These are phyloP conservation scores for Sitta europaea DNA, from an alignment of 2,113 vertebrate genomes.

Conservation along the genomic window DNA sequence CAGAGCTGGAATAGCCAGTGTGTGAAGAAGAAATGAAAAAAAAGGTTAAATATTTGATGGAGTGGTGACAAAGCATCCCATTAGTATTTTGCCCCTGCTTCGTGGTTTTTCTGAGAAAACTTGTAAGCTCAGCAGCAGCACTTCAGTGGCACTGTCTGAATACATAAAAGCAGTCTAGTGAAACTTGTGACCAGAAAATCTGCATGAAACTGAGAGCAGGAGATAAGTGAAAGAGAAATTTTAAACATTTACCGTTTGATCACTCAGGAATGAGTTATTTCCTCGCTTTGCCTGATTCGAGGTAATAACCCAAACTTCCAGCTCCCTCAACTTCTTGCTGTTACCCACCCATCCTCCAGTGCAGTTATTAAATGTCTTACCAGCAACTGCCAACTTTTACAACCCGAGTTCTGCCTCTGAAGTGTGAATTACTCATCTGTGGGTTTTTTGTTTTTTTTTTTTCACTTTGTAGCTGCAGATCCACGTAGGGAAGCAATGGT, in stretches of 20 bases:
- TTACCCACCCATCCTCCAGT: neutral
- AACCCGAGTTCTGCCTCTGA: neutral
- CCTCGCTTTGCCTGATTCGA: neutral
- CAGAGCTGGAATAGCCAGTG: neutral
- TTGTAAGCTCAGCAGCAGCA: slow-evolving; percentile 30
- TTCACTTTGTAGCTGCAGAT: neutral
- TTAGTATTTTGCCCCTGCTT: slow-evolving; percentile 28
- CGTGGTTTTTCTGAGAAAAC: slow-evolving; percentile 25
- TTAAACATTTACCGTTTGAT: neutral
- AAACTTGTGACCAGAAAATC: slow-evolving; percentile 1
- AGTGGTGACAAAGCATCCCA: slow-evolving; percentile 34
- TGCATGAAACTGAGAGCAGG: neutral
- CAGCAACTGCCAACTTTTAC: neutral
- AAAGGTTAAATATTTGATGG: slow-evolving; percentile 60
- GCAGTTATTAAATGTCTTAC: neutral
- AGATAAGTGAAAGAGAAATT: neutral
- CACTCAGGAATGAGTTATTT: neutral
- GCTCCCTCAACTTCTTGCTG: neutral
- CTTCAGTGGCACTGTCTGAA: neutral
- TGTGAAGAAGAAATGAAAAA: slow-evolving; percentile 37
- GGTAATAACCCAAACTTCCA: neutral
- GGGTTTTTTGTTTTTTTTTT: neutral
- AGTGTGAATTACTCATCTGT: neutral
- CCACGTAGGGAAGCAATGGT: neutral
- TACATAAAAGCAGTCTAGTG: neutral